These are phyloP conservation scores for Polydrusus tereticollis DNA, from an alignment of 2,888 invertebrate species.

Conservation along the genomic window DNA sequence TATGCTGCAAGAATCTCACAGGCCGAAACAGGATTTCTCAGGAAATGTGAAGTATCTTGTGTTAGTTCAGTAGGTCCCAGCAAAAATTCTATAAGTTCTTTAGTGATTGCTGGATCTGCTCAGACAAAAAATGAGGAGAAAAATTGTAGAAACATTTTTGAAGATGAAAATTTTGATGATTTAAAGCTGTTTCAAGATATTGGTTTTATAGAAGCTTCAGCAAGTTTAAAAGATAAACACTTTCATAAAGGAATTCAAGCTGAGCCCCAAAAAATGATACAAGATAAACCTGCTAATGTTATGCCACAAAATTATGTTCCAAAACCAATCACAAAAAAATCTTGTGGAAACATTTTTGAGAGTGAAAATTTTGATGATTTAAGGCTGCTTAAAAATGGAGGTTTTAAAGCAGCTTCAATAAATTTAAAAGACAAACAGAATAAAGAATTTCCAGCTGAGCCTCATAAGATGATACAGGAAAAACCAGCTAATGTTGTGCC, in stretches of 20 bases:
- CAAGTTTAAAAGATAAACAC: not conserved
- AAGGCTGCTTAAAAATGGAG: not conserved
- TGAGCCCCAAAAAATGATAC: too few relatives aligned
- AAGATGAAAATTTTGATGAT: constrained; percentile 22
- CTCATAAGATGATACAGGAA: not conserved
- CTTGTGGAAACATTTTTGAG: constrained; percentile 19
- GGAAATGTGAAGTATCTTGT: not conserved
- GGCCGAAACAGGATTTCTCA: not conserved
- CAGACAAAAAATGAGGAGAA: not conserved
- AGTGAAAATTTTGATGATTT: constrained; percentile 29
- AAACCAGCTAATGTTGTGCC: too few relatives aligned
- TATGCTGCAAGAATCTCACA: not conserved
- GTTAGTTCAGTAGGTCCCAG: too few relatives aligned
- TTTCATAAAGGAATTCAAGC: not conserved
- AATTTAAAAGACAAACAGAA: not conserved
- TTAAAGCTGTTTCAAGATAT: constrained; percentile 13
- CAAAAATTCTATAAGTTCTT: not conserved
- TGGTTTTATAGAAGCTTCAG: constrained; percentile 32
- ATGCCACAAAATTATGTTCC: not conserved
- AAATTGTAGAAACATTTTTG: constrained; percentile 23
- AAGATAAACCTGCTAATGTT: too few relatives aligned
- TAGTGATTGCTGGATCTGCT: not conserved
- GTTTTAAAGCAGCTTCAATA: not conserved
- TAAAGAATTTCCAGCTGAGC: not conserved
- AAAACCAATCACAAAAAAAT: not conserved